These are phyloP conservation scores for Steinernema feltiae DNA, from an alignment of 1,140 invertebrate genomes.

Conservation along the genomic window DNA sequence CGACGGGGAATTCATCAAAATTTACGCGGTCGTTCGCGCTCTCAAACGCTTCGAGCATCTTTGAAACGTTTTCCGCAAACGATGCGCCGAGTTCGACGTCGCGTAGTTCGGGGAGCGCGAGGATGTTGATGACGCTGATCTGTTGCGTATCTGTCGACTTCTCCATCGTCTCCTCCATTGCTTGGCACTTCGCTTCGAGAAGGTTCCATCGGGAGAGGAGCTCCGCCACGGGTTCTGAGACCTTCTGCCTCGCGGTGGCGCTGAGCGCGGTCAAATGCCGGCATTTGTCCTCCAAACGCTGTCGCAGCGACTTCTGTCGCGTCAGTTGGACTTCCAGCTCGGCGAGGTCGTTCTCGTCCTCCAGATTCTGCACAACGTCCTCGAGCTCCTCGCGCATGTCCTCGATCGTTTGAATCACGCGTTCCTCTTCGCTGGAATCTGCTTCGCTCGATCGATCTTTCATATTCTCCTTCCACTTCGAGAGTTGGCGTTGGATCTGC, in stretches of 20 bases:
- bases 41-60: conserved; percentile 36
- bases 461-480: neutral
- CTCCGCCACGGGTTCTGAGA: conserved; percentile 21
- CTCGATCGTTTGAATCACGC: conserved; percentile 14
- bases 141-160: neutral
- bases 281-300: conserved; percentile 28
- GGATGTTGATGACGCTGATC: neutral
- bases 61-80: conserved; percentile 29
- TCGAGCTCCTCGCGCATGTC: conserved; percentile 21
- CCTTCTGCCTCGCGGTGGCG: conserved; percentile 14
- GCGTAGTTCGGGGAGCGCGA: neutral
- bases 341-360: conserved; percentile 21
- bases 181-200: conserved; percentile 20
- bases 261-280: conserved; percentile 21
- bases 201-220: conserved; percentile 25
- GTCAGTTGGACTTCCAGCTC: conserved; percentile 14
- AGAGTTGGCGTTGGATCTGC: neutral
- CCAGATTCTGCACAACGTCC: conserved; percentile 20
- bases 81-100: neutral
- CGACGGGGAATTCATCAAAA: conserved; percentile 37
- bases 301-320: conserved; percentile 19
- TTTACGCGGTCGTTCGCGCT: conserved; percentile 30
- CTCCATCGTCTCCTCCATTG: neutral
- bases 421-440: neutral
- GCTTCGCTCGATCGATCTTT: neutral